A percentile compares a stretch with the other conserved stretches of the same genome.
Evolutionary conservation across 1,140 invertebrate genomes (phyloP).

Genomic region (Bacillus rossius): DNA sequence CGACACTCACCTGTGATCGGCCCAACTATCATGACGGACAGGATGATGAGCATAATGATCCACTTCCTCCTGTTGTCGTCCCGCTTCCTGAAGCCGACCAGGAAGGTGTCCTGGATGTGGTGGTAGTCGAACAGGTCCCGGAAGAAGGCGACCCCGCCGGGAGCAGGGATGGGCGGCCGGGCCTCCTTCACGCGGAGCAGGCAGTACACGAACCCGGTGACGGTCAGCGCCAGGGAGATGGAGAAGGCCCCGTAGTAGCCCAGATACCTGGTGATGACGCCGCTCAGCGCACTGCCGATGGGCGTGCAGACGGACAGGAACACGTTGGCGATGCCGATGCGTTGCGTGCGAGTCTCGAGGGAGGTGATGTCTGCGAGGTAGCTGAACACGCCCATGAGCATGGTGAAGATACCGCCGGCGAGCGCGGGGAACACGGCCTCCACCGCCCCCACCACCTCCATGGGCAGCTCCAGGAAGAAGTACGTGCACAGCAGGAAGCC

Average conservation of each 20-base stretch:
- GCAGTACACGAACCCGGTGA: slow-evolving; percentile 66
- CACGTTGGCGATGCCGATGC: slow-evolving; percentile 78
- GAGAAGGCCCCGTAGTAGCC: slow-evolving; percentile 75
- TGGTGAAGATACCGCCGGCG: slow-evolving; percentile 79
- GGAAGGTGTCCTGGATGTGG: slow-evolving; percentile 66
- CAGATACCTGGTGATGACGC: slow-evolving; percentile 60
- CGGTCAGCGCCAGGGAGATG: slow-evolving; percentile 62
- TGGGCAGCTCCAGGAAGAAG: slow-evolving; percentile 63
- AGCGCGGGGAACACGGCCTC: slow-evolving; percentile 72
- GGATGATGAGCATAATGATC: slow-evolving; percentile 67
- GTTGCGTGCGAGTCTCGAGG: slow-evolving; percentile 67
- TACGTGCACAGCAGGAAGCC: slow-evolving; percentile 73
- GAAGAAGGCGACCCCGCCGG: slow-evolving; percentile 26
- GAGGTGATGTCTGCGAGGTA: slow-evolving; percentile 83
- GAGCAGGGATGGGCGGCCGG: not conserved
- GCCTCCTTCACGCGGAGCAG: slow-evolving; percentile 34
- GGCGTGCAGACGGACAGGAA: slow-evolving; percentile 75
- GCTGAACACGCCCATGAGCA: slow-evolving; percentile 86
- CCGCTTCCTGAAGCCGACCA: slow-evolving; percentile 66
- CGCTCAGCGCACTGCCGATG: slow-evolving; percentile 69
- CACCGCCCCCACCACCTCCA: slow-evolving; percentile 62
- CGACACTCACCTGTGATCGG: slow-evolving; percentile 68
- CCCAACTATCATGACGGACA: slow-evolving; percentile 74
- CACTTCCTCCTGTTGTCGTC: slow-evolving; percentile 61
- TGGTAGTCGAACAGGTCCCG: slow-evolving; percentile 63